Evolutionary conservation across 1,140 invertebrate genomes (phyloP), one percentile per base, ranked within the genome.

Genomic region (Leptopilina boulardi): DNA sequence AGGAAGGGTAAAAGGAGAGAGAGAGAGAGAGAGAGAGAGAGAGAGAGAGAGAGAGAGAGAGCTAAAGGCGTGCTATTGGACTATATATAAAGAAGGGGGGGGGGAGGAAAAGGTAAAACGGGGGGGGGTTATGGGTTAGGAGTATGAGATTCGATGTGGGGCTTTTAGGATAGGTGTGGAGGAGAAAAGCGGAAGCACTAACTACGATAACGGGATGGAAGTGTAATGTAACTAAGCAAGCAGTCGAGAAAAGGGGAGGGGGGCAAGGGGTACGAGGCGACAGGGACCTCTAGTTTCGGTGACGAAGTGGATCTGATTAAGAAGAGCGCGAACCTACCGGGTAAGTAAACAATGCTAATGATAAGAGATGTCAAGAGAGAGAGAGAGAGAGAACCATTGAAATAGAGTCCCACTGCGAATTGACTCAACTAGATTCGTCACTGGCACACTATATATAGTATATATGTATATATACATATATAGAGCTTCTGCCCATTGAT

Each of bases 301-400:
- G 80, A 82, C 81, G 74, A 82, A 83, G 79, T 81, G 80, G 75
- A 86, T 84, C 81, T 83, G 82, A 83, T 86, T 83, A 85, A 79
- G 80, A 82, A 80, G 70, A 70, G 38, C 51, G 34, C 56, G 47
- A 70, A 18, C 38, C 56, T 26, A n/a, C 70, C 19, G 80, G 75
- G 71, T 76, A 34, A 47, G 83, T 85, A 85, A 87, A 88, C 84
- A 83, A 75, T 78, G 54, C 79, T 84, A 82, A 86, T 85, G 86
- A 86, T 79, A 82, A 82, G 74, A 73, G 77, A 75, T 66, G 23
- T 66, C 30, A 34, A 34, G 30, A 34, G 30, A 34, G 30, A 34
- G 30, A 3, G 30, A 34, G 30, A 34, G 30, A 66, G 23, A 30
- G 56, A 30, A 26, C 10, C 23, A 66, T 4, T 26, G 21, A 66